These are phyloP conservation scores for Andrena bicolor DNA, from an alignment of 2,888 invertebrate genomes.

Conservation along the genomic window DNA sequence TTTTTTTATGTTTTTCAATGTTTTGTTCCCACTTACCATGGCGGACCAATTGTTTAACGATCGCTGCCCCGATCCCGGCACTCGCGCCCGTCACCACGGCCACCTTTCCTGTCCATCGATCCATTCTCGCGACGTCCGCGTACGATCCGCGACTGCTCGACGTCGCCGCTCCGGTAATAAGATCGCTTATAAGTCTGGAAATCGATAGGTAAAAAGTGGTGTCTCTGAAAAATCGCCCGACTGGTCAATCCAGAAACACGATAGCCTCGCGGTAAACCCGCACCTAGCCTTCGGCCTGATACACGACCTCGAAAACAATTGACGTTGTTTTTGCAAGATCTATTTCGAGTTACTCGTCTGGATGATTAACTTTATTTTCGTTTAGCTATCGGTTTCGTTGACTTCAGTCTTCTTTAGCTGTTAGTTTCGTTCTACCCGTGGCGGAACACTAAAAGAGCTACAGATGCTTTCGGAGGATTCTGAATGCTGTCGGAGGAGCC, in stretches of 20 bases:
- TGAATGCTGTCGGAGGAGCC: no score
- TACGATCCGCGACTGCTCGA: slow-evolving; percentile 46
- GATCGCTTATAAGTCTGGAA: slow-evolving; percentile 74
- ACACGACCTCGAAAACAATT: slow-evolving; percentile 38
- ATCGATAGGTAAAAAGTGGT: slow-evolving; percentile 62
- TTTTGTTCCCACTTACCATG: slow-evolving; percentile 77
- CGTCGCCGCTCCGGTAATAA: slow-evolving; percentile 34
- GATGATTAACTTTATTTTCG: slow-evolving; percentile 34
- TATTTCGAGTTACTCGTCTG: slow-evolving; percentile 24
- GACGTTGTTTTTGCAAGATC: slow-evolving; percentile 41
- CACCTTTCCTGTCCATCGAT: slow-evolving; percentile 84
- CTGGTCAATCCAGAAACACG: slow-evolving; percentile 55
- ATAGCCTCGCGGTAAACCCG: slow-evolving; percentile 69
- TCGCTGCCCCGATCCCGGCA: slow-evolving; percentile 85
- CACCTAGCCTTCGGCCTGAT: slow-evolving; percentile 54
- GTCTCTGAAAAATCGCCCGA: slow-evolving; percentile 42
- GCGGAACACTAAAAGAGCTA: no score
- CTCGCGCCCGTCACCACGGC: slow-evolving; percentile 86
- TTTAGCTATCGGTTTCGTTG: neutral
- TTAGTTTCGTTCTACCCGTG: no score
- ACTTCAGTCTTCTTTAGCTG: no score
- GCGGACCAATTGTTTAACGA: slow-evolving; percentile 81
- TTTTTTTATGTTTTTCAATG: neutral
- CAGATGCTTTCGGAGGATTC: no score
- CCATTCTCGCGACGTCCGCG: slow-evolving; percentile 74